Base-by-base conservation (phyloP, 2,888 invertebrate genomes). In the Muschampia plurimacula region DNA sequence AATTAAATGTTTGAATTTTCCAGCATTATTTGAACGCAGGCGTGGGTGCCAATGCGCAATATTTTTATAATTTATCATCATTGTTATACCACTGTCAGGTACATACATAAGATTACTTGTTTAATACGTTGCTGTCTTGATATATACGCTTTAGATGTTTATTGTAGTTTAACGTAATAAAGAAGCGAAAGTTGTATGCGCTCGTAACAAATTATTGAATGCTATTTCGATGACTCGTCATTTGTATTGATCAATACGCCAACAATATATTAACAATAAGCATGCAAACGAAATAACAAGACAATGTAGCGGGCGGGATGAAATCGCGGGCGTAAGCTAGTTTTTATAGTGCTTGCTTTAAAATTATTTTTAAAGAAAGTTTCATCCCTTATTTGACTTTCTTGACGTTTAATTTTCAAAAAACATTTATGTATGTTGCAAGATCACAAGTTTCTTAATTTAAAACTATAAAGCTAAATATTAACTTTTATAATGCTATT, bases 1-100 rank as follows among this genome's bases (percentile, higher is more conserved):
- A 91, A 92, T 93, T 92, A 91, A 89, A 87, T 90, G 85, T 86
- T 88, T 87, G 84, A 91, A 83, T 92, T 93, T 92, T 92, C 91
- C 90, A 88, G 83, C 84, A 84, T 89, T 89, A 87, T 88, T 86
- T 84, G 84, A 84, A 86, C 86, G 81, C 79, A 75, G 62, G 85
- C 81, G 92, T 92, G 86, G 91, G 92, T 82, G 90, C 73, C 73
- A 49, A 28, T 66, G 65, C 71, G 71, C 81, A 87, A 82, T 86
- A 83, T 83, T 81, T 78, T 80, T 79, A 82, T 87, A 84, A 88
- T 85, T 84, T 84, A 83, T 85, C 75, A 75, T 62, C 78, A 77
- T 80, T 79, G 81, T 82, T 81, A 73, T 57, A 57, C 44, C 44
- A 65, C 28, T 70, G 15, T 59, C 15, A 57, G 28, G 57, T 57